These are phyloP conservation scores for Pycnomerus fuliginosus DNA, from an alignment of 2,888 invertebrate genomes.

Conservation along the genomic window DNA sequence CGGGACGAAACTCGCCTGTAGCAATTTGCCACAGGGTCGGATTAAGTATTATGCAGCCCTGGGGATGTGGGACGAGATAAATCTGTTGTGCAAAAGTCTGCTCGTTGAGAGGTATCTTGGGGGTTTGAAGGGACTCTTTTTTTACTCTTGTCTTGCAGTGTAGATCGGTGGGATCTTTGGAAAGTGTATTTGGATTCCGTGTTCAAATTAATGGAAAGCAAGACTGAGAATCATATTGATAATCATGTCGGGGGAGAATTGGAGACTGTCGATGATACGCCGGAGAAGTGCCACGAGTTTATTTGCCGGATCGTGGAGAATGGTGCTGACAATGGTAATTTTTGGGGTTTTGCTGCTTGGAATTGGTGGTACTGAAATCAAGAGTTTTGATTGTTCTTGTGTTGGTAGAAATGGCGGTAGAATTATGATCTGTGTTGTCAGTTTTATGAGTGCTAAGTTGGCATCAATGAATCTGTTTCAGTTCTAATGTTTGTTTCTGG, in stretches of 20 bases:
- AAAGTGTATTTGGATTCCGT: slow-evolving; percentile 71
- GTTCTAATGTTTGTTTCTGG: too few relatives aligned
- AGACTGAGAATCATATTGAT: background rate
- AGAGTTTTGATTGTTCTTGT: too few relatives aligned
- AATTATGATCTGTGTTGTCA: too few relatives aligned
- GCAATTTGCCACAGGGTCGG: slow-evolving; percentile 67
- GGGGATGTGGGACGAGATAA: slow-evolving; percentile 72
- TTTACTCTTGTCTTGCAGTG: slow-evolving; percentile 48
- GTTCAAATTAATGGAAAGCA: slow-evolving; percentile 59
- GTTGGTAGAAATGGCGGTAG: too few relatives aligned
- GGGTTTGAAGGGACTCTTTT: slow-evolving; percentile 8
- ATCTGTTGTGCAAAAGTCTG: slow-evolving; percentile 71
- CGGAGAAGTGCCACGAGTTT: slow-evolving; percentile 53
- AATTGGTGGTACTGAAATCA: too few relatives aligned
- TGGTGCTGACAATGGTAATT: slow-evolving; percentile 45
- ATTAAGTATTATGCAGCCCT: slow-evolving; percentile 74
- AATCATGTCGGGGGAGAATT: slow-evolving; percentile 26
- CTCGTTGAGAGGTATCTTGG: slow-evolving; percentile 72
- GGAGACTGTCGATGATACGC: slow-evolving; percentile 46
- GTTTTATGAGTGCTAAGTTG: too few relatives aligned
- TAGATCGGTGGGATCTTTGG: slow-evolving; percentile 74
- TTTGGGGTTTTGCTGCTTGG: slow-evolving; percentile 4
- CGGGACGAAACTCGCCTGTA: slow-evolving; percentile 67
- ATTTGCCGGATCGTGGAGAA: slow-evolving; percentile 50
- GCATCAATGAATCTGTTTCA: too few relatives aligned